phyloP scores from a whole-genome alignment of 2,113 vertebrate species.

The Alectura lathami region DNA sequence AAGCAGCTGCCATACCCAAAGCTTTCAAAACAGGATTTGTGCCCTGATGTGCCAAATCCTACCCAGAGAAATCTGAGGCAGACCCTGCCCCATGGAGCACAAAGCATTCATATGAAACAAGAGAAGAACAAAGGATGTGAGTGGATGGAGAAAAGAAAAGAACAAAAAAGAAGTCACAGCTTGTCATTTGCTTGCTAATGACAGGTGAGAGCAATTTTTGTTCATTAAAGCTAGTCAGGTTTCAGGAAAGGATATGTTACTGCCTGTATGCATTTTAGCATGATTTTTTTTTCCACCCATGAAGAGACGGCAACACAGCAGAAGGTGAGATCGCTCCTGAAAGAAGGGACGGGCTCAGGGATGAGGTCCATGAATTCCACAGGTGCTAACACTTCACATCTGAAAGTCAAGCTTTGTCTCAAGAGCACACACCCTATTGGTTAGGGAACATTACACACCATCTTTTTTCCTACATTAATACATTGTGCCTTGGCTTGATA shows the following conservation, averaged over 20 bases:
- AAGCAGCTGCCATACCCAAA: background rate
- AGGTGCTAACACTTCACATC: background rate
- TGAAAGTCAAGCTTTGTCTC: background rate
- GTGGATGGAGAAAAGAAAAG: background rate
- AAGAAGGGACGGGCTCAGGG: background rate
- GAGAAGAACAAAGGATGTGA: background rate
- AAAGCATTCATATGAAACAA: background rate
- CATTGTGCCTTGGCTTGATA: background rate
- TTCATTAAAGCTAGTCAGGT: fast-evolving
- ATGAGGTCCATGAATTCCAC: background rate
- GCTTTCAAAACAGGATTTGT: background rate
- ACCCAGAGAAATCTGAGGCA: background rate
- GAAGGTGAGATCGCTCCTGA: background rate
- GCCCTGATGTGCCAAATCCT: background rate
- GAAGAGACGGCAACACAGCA: background rate
- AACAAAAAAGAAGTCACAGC: background rate
- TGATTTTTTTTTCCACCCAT: no score
- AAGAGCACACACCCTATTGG: background rate
- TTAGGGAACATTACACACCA: background rate
- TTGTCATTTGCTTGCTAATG: background rate
- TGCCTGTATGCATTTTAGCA: background rate
- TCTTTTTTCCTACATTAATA: background rate
- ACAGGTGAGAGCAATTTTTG: background rate
- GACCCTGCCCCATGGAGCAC: background rate
- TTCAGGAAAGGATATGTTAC: background rate